phyloP scores from a whole-genome alignment of 2,113 vertebrate species.

The Tonatia bakeri region DNA sequence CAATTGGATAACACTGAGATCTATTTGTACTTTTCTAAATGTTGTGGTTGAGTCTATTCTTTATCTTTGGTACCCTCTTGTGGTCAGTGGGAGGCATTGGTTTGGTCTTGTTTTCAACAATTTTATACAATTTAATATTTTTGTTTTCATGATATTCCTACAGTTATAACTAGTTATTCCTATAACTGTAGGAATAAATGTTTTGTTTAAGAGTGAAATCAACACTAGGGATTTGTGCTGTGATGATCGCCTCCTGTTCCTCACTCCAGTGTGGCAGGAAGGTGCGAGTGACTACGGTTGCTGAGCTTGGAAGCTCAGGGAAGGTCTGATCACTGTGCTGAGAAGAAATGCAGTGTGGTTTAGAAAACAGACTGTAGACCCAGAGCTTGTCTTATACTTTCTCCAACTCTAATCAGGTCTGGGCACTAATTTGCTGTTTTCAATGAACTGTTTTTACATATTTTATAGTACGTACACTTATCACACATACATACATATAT shows the following conservation, averaged over 20 bases:
- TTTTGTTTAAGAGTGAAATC: neutral
- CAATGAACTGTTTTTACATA: neutral
- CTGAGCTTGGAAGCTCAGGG: neutral
- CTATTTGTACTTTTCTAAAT: neutral
- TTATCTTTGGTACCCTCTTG: neutral
- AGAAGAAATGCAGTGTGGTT: neutral
- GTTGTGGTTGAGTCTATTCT: neutral
- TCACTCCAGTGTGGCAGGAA: neutral
- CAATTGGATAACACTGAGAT: neutral
- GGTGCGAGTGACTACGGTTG: neutral
- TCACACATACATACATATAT: neutral
- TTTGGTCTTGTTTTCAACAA: neutral
- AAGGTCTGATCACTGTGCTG: neutral
- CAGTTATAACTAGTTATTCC: neutral
- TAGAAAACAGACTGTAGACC: neutral
- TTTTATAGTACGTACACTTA: neutral
- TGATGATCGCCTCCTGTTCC: neutral
- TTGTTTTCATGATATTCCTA: neutral
- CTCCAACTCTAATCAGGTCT: neutral
- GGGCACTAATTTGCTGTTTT: neutral
- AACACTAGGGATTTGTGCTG: neutral
- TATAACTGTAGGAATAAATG: neutral
- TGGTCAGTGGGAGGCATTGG: neutral
- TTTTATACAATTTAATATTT: neutral
- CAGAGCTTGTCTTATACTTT: neutral